phyloP scores from a whole-genome alignment of 1,140 invertebrate species.

The Apis cerana region DNA sequence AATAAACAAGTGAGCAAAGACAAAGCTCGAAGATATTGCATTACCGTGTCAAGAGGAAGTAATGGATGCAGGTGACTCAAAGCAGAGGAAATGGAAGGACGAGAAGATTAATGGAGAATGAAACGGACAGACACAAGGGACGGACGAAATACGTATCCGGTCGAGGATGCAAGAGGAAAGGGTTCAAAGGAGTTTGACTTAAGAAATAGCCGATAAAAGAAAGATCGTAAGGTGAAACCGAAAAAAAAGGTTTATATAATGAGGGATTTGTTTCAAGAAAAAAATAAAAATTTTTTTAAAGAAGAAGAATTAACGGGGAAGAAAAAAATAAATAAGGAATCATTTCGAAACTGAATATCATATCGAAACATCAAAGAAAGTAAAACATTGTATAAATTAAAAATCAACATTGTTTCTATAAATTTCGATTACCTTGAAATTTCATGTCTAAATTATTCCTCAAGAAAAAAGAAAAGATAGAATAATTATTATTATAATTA shows the following conservation, averaged over 20 bases:
- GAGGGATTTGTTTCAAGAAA: not conserved
- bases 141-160: conserved; percentile 11
- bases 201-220: not conserved
- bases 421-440: not conserved
- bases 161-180: not conserved
- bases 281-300: too few species aligned
- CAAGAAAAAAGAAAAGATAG: not conserved
- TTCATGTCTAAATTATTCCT: too few species aligned
- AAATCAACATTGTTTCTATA: not conserved
- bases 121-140: conserved; percentile 22
- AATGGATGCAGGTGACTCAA: conserved; percentile 30
- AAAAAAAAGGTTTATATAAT: not conserved
- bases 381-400: too few species aligned
- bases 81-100: conserved; percentile 31
- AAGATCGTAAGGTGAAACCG: not conserved
- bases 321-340: not conserved
- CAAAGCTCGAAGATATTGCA: conserved; percentile 31
- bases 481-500: too few species aligned
- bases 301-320: not conserved
- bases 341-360: too few species aligned
- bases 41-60: conserved; percentile 31
- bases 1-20: conserved; percentile 34
- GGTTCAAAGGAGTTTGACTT: not conserved
- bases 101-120: conserved; percentile 40
- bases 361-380: too few species aligned